Percentiles rank a stretch among this genome's conserved stretches.
phyloP scores from a whole-genome alignment of 2,113 vertebrate genomes.

The Pterocles burchelli region DNA sequence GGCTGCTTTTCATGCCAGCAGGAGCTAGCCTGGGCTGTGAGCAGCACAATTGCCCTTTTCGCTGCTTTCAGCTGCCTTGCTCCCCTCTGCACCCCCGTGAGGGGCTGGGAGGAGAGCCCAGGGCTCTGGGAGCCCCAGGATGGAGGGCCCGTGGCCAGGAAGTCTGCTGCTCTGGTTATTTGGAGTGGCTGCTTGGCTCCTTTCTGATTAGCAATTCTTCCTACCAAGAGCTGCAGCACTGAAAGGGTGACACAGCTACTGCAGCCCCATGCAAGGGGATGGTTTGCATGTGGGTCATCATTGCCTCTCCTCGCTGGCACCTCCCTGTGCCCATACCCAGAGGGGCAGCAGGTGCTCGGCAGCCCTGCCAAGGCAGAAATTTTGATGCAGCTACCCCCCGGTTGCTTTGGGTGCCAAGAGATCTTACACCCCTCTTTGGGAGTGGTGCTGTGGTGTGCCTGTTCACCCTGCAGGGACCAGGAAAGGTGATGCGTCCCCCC shows the following conservation, averaged over 20 bases:
- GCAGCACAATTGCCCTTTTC: neutral
- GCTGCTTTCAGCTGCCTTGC: neutral
- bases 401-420: neutral
- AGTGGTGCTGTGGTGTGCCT: accelerated
- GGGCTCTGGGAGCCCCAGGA: accelerated
- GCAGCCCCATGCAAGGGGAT: neutral
- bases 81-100: neutral
- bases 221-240: neutral
- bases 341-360: neutral
- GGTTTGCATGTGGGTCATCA: neutral
- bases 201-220: neutral
- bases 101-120: neutral
- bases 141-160: neutral
- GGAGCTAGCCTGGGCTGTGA: neutral
- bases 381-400: neutral
- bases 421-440: neutral
- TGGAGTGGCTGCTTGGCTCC: neutral
- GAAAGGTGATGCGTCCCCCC: neutral
- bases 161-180: neutral
- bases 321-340: neutral
- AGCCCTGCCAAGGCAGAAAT: neutral
- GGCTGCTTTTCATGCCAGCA: neutral
- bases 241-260: neutral
- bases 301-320: neutral
- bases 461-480: neutral